Evolutionary conservation across 2,888 invertebrate species (phyloP).

Genomic region (Ceratothoa steindachneri): DNA sequence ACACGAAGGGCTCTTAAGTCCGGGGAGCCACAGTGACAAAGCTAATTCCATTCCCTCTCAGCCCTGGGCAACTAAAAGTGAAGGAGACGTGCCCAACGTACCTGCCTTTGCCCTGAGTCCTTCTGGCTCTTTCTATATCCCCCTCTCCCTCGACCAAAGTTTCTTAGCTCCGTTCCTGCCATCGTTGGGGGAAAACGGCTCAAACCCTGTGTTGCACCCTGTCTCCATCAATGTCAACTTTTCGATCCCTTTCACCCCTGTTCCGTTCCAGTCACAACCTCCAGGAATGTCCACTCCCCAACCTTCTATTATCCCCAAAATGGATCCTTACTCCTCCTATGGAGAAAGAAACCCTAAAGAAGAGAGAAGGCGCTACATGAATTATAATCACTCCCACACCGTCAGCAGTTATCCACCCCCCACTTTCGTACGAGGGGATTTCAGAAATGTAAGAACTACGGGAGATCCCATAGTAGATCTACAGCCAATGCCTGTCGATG

Average conservation of each 20-base stretch:
- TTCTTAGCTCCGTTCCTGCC: slow-evolving; percentile 36
- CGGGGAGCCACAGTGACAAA: neutral
- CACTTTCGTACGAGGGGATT: neutral
- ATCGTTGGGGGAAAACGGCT: slow-evolving; percentile 10
- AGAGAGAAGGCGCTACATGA: neutral
- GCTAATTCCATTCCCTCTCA: neutral
- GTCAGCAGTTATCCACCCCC: neutral
- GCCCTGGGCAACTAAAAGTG: neutral
- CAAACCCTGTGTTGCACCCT: slow-evolving; percentile 39
- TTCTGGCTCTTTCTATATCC: slow-evolving; percentile 42
- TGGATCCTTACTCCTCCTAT: neutral
- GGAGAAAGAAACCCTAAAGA: neutral
- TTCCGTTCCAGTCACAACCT: neutral
- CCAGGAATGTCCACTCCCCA: neutral
- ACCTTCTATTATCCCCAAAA: neutral
- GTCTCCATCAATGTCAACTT: slow-evolving; percentile 44
- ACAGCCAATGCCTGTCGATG: neutral
- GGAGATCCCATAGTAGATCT: neutral
- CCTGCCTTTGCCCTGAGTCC: slow-evolving; percentile 43
- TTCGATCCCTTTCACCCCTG: neutral
- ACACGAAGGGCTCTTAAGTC: neutral
- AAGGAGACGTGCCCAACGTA: slow-evolving; percentile 22
- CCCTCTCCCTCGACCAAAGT: slow-evolving; percentile 39
- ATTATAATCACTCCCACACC: neutral
- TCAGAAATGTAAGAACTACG: neutral